Conservation (phyloP, 2,888 invertebrate genomes). For the Nymphalis polychloros region DNA sequence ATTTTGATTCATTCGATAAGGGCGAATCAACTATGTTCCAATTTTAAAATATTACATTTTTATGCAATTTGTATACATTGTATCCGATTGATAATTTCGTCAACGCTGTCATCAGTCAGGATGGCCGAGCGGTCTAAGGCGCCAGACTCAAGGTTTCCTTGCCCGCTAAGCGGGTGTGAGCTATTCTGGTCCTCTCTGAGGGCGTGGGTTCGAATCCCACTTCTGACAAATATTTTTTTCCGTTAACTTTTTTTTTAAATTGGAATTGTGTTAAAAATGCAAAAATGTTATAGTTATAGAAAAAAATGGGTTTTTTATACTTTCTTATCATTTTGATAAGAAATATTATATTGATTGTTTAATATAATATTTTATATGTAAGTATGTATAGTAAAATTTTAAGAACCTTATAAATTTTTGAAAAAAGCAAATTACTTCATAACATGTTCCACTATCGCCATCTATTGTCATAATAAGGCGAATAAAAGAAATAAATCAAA, state of each 20-base stretch:
- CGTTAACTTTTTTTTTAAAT: background rate
- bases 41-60: background rate
- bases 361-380: no score
- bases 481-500: background rate
- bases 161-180: conserved; percentile 84
- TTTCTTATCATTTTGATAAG: no score
- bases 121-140: conserved; percentile 51
- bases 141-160: conserved; percentile 81
- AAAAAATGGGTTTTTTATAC: no score
- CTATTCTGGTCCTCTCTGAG: conserved; percentile 87
- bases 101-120: conserved; percentile 9
- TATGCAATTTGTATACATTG: background rate
- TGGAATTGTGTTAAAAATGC: background rate
- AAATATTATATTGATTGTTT: no score
- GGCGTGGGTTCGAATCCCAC: conserved; percentile 92
- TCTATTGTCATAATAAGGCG: background rate
- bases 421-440: no score
- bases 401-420: no score
- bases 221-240: conserved; percentile 83
- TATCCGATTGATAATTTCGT: conserved; percentile 3
- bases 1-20: background rate
- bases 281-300: no score
- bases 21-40: background rate
- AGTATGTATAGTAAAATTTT: no score
- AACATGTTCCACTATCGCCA: background rate